Conservation (phyloP, 1,140 invertebrate species). For the Schmidtea mediterranea region DNA sequence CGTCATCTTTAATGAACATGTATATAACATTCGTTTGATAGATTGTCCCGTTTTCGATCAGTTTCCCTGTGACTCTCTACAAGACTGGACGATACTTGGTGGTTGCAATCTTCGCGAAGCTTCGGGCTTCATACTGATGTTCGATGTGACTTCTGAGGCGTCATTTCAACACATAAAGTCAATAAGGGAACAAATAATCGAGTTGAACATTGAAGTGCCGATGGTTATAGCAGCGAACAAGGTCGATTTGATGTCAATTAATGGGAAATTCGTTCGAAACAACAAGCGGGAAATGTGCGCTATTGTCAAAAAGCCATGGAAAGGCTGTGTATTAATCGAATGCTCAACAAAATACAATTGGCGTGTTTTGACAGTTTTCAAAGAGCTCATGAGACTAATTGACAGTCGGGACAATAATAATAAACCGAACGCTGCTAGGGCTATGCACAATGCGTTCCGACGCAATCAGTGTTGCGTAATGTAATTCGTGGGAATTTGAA, state of each 20-base stretch:
- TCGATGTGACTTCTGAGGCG: neutral
- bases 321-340: neutral
- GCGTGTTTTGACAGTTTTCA: neutral
- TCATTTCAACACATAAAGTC: neutral
- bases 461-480: too few species aligned
- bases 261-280: neutral
- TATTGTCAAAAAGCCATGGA: constrained; percentile 2
- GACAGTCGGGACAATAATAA: too few species aligned
- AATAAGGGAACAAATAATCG: neutral
- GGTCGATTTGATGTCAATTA: neutral
- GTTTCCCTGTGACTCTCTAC: neutral
- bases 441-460: too few species aligned
- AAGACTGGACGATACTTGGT: neutral
- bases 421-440: too few species aligned
- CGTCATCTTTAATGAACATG: neutral
- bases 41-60: neutral
- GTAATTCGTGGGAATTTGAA: too few species aligned
- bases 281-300: neutral
- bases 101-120: neutral
- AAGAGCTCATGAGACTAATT: neutral
- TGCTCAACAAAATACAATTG: neutral
- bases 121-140: neutral
- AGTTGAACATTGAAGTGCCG: neutral
- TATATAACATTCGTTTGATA: neutral
- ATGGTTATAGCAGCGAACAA: constrained; percentile 2